Conservation (phyloP, 2,797 vertebrate species). For the Enteromius radiatus region DNA sequence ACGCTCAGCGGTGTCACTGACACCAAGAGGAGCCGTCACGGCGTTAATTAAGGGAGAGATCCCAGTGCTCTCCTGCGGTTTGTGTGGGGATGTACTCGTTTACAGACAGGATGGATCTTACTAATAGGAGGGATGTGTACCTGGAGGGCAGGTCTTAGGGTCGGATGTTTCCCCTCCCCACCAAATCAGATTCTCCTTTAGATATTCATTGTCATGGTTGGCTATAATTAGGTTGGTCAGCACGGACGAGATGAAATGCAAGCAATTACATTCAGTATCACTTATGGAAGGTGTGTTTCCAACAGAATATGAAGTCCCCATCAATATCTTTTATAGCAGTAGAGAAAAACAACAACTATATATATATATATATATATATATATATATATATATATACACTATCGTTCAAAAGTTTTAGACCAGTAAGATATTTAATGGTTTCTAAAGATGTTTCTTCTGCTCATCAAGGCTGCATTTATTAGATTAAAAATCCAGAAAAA, state of each 20-base stretch:
- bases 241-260: background rate
- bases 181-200: background rate
- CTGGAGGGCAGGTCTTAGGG: background rate
- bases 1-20: constrained; percentile 38
- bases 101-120: background rate
- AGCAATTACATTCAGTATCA: background rate
- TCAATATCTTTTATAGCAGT: background rate
- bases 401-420: no score
- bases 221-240: background rate
- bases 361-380: background rate
- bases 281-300: background rate
- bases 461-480: no score
- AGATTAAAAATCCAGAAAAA: no score
- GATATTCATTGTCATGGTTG: constrained; percentile 12
- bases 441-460: no score
- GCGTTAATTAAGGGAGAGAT: constrained; percentile 40
- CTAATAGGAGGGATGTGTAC: background rate
- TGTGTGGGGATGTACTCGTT: background rate
- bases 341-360: background rate
- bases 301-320: background rate
- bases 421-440: no score
- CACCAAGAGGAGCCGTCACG: constrained; percentile 2
- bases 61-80: background rate
- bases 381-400: no score
- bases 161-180: background rate